Evolutionary conservation across 2,113 vertebrate genomes (phyloP).

Genomic region (Hippocampus comes): DNA sequence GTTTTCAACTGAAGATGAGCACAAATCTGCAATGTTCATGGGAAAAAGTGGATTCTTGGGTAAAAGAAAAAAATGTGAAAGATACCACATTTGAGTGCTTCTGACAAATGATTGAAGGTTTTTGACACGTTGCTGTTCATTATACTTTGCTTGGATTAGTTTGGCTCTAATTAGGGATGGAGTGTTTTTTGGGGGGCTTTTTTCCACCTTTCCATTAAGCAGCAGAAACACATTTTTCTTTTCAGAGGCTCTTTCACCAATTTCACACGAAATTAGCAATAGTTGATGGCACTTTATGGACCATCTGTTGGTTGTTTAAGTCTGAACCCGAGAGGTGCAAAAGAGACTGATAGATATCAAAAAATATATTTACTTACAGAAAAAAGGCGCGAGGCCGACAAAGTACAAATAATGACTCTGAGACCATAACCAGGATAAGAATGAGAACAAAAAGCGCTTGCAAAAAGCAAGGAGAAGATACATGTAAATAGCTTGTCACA

Average conservation of each 20-base stretch:
- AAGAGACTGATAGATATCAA: neutral
- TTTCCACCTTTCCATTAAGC: neutral
- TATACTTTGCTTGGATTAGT: neutral
- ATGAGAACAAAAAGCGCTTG: too few relatives aligned
- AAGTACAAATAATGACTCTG: too few relatives aligned
- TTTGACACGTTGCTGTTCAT: neutral
- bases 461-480: too few relatives aligned
- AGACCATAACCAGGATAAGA: too few relatives aligned
- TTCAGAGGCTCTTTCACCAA: constrained; percentile 35
- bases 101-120: neutral
- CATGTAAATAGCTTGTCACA: too few relatives aligned
- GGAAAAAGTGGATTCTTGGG: neutral
- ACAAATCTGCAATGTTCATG: neutral
- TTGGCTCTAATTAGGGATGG: neutral
- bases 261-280: constrained; percentile 19
- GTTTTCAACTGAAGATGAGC: neutral
- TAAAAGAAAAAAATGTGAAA: neutral
- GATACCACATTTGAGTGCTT: neutral
- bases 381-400: too few relatives aligned
- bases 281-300: constrained; percentile 36
- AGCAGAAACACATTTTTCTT: constrained; percentile 31
- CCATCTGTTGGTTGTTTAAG: constrained; percentile 28
- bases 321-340: constrained; percentile 4
- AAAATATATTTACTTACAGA: too few relatives aligned
- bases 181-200: neutral